Evolutionary conservation across 2,888 invertebrate species (phyloP).

Genomic region (Sphecodes monilicornis): DNA sequence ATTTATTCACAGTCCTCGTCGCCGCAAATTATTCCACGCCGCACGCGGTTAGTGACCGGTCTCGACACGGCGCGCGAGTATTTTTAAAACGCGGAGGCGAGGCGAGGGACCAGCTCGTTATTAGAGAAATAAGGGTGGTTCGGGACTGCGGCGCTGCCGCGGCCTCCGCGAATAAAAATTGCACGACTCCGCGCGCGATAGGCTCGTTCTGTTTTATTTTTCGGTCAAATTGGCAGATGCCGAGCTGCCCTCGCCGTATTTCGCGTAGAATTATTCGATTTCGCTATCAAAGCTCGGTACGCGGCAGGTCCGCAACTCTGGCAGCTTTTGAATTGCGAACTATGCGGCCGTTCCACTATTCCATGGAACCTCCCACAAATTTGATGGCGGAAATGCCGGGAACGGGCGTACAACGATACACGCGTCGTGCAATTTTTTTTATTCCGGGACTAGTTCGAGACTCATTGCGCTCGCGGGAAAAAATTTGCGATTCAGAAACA

Average conservation of each 20-base stretch:
- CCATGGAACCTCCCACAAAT: not conserved
- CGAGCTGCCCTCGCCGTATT: not conserved
- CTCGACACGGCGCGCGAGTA: conserved; percentile 19
- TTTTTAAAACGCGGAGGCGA: conserved; percentile 28
- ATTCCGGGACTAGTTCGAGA: not conserved
- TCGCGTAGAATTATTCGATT: conserved; percentile 1
- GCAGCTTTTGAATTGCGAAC: not conserved
- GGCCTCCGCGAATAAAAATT: conserved; percentile 18
- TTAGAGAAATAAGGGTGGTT: conserved; percentile 33
- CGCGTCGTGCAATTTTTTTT: not conserved
- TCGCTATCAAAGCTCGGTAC: not conserved
- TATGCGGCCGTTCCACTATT: not conserved
- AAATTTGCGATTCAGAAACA: conserved; percentile 3
- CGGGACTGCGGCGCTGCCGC: not conserved
- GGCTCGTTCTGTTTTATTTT: conserved; percentile 8
- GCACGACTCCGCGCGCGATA: not conserved
- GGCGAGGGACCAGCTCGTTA: conserved; percentile 34
- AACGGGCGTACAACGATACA: not conserved
- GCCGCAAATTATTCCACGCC: conserved; percentile 46
- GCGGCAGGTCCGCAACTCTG: not conserved
- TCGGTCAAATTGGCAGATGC: conserved; percentile 17
- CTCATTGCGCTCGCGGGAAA: not conserved
- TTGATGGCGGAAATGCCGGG: not conserved
- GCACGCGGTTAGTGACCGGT: conserved; percentile 1
- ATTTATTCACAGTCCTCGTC: conserved; percentile 40